These are phyloP conservation scores for Morinoia aosen DNA, from an alignment of 2,888 invertebrate species.

Conservation along the genomic window DNA sequence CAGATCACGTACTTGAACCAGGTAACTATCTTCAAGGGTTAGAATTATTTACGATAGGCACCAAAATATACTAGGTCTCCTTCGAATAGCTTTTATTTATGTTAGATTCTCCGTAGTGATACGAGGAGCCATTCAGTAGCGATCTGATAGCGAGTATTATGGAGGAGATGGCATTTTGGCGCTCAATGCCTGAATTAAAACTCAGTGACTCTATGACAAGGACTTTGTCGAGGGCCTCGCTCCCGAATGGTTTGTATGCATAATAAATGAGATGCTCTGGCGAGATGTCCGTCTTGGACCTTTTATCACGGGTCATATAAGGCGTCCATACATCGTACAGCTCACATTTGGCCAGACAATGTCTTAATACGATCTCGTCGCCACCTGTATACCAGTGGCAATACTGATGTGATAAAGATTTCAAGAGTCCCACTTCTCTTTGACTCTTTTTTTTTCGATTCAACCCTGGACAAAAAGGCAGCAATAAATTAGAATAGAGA, in stretches of 20 bases:
- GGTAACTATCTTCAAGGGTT: background rate
- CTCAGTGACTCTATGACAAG: constrained; percentile 6
- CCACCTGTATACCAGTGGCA: constrained; percentile 12
- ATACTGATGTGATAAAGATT: constrained; percentile 17
- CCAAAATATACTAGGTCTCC: constrained; percentile 42
- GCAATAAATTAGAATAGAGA: background rate
- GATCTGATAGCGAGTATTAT: constrained; percentile 44
- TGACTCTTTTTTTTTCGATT: background rate
- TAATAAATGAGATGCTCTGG: constrained; percentile 46
- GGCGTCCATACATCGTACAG: constrained; percentile 12
- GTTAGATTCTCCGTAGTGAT: constrained; percentile 46
- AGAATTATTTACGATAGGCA: constrained; percentile 16
- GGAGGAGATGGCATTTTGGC: constrained; percentile 37
- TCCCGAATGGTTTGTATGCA: constrained; percentile 45
- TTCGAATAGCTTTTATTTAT: constrained; percentile 36
- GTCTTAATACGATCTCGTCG: constrained; percentile 21
- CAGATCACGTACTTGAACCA: constrained; percentile 34
- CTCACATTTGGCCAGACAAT: constrained; percentile 16
- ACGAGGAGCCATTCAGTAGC: constrained; percentile 21
- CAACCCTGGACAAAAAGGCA: background rate
- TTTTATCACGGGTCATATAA: constrained; percentile 38
- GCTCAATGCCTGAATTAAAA: constrained; percentile 39
- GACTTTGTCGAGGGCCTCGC: constrained; percentile 22
- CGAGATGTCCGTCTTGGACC: constrained; percentile 31
- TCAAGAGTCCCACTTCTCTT: background rate